Evolutionary conservation across 2,888 invertebrate genomes (phyloP).

Genomic region (Drosophila kanekoi): DNA sequence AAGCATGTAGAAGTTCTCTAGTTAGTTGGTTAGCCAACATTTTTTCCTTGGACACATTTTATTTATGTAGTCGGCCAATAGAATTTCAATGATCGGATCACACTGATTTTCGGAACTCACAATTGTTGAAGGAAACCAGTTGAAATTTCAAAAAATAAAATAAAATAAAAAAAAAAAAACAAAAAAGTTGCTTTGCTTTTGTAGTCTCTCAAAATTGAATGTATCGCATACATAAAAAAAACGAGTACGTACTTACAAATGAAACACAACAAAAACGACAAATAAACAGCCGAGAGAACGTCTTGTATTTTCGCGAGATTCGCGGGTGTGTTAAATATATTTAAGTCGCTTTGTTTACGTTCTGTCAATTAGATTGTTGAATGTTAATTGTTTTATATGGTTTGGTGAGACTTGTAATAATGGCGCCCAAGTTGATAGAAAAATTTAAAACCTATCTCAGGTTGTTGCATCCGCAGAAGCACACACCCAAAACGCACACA

Average conservation of each 20-base stretch:
- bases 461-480: slow-evolving; percentile 34
- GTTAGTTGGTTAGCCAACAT: not conserved
- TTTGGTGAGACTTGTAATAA: slow-evolving; percentile 30
- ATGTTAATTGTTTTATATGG: slow-evolving; percentile 17
- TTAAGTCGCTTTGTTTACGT: slow-evolving; percentile 11
- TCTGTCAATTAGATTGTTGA: slow-evolving; percentile 14
- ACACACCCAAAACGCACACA: not conserved
- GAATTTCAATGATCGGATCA: not conserved
- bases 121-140: slow-evolving; percentile 2
- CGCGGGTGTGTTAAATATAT: slow-evolving; percentile 9
- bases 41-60: not conserved
- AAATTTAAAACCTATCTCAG: slow-evolving; percentile 54
- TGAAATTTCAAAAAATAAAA: slow-evolving; percentile 5
- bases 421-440: slow-evolving; percentile 56
- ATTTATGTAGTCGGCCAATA: slow-evolving; percentile 4
- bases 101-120: not conserved
- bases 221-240: slow-evolving; percentile 55
- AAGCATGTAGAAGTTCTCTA: not conserved
- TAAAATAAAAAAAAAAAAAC: not conserved
- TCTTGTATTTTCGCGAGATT: not conserved
- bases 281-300: slow-evolving; percentile 13
- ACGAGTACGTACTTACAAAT: slow-evolving; percentile 41
- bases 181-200: slow-evolving; percentile 40
- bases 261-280: slow-evolving; percentile 37
- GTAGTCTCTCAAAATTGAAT: slow-evolving; percentile 64